Base-by-base conservation (phyloP, 2,888 invertebrate species). In the Orthosia incerta region DNA sequence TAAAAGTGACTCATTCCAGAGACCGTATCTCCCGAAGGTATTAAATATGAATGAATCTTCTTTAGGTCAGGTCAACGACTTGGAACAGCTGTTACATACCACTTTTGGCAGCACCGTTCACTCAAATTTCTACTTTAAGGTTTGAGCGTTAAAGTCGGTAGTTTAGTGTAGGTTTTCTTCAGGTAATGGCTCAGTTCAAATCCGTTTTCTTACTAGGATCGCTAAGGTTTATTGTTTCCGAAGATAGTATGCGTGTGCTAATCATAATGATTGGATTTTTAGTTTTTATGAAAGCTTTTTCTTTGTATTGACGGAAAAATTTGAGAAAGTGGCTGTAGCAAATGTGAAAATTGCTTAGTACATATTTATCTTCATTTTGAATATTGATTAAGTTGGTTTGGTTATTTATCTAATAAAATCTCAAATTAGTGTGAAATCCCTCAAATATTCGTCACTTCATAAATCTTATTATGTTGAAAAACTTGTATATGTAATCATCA, bases 41-140 rank as follows among this genome's bases (percentile, higher is more conserved):
- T 77, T 85, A 80, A 80, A 80, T 83, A 87, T 87, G 86, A 85
- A 88, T 85, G 83, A 87, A 85, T 83, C 82, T 82, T 80, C 79
- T 80, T 74, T 79, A 81, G 83, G 84, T 84, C 81, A 84, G 84
- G 84, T 83, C 84, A 80, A 84, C 79, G 81, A 72, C 77, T 80
- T 23, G 5, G n/a, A 71, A 80, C 76, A 85, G 74, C 76, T 80
- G 83, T 76, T 74, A 61, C 72, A 71, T 26, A 56, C 61, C 39
- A 72, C 73, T 79, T 83, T 82, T 71, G 73, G 69, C 39, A 74
- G 11, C 45, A 5, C 0, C 18, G 4, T 18, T 23, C 57, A 51
- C 26, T 53, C 4, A 23, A 71, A 79, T 53, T 13, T 12, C 5
- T n/a, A 18, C 68, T 68, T 57, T 75, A 75, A 20, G 13, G 15